phyloP scores from a whole-genome alignment of 2,888 invertebrate genomes.

The Bellardia bayeri region DNA sequence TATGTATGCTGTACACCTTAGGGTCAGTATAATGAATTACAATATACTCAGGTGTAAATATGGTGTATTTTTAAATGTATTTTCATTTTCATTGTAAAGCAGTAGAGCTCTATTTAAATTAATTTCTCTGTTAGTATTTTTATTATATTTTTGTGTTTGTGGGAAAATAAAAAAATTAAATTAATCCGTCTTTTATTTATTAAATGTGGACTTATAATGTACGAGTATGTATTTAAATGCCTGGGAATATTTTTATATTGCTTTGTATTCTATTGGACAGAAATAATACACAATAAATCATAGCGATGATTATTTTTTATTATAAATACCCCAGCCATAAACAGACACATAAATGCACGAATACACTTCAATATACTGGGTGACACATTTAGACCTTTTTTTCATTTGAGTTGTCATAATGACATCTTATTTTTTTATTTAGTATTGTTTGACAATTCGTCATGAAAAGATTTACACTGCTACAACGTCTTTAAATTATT shows the following conservation, averaged over 20 bases:
- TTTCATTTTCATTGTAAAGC: neutral
- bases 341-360: neutral
- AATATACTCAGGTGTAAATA: neutral
- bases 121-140: neutral
- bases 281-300: constrained; percentile 44
- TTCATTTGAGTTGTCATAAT: too few relatives aligned
- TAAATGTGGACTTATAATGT: neutral
- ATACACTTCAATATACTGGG: neutral
- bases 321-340: constrained; percentile 19
- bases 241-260: neutral
- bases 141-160: neutral
- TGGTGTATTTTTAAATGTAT: neutral
- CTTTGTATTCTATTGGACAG: neutral
- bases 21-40: constrained; percentile 8
- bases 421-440: too few relatives aligned
- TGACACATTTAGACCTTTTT: too few relatives aligned
- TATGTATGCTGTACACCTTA: neutral
- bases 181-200: constrained; percentile 47
- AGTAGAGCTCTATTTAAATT: neutral
- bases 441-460: too few relatives aligned
- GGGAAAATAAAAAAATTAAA: neutral
- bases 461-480: too few relatives aligned
- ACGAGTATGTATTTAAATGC: neutral
- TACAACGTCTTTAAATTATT: too few relatives aligned
- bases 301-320: constrained; percentile 49